phyloP scores from a whole-genome alignment of 1,140 invertebrate species.

The Nasonia longicornis region DNA sequence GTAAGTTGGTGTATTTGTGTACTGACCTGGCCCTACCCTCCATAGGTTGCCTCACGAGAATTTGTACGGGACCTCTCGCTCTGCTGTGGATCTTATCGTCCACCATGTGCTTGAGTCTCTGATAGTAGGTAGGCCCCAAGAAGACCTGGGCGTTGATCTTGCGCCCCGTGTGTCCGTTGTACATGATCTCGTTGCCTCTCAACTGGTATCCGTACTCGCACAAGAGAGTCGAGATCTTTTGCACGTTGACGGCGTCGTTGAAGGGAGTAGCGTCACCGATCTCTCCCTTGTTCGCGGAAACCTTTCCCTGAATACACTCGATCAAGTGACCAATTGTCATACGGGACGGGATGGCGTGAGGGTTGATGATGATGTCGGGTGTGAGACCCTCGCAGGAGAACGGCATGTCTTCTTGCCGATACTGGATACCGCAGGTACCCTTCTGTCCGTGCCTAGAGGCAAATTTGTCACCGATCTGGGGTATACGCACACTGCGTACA shows the following conservation, averaged over 20 bases:
- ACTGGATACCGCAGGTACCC: constrained; percentile 58
- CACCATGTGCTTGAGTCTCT: constrained; percentile 57
- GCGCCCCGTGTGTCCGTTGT: constrained; percentile 56
- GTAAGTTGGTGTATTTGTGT: neutral
- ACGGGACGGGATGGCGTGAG: constrained; percentile 57
- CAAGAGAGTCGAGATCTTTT: constrained; percentile 57
- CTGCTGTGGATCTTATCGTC: constrained; percentile 58
- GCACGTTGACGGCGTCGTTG: constrained; percentile 57
- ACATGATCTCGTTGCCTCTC: constrained; percentile 57
- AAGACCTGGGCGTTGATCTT: constrained; percentile 59
- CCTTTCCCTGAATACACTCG: constrained; percentile 58
- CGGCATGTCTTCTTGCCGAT: constrained; percentile 58
- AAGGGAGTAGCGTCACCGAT: constrained; percentile 59
- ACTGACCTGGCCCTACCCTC: constrained; percentile 56
- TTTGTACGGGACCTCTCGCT: constrained; percentile 56
- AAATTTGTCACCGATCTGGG: constrained; percentile 58
- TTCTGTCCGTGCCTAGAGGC: constrained; percentile 57
- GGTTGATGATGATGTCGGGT: constrained; percentile 58
- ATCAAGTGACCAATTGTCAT: constrained; percentile 61
- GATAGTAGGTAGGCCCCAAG: constrained; percentile 57
- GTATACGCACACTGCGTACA: constrained; percentile 56
- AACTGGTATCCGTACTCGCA: constrained; percentile 57
- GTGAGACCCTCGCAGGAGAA: constrained; percentile 57
- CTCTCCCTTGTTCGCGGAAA: constrained; percentile 57
- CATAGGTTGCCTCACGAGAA: constrained; percentile 56